Evolutionary conservation across 2,888 invertebrate genomes (phyloP), one percentile per base, ranked within the genome.

Genomic region (Drosophila greeni): DNA sequence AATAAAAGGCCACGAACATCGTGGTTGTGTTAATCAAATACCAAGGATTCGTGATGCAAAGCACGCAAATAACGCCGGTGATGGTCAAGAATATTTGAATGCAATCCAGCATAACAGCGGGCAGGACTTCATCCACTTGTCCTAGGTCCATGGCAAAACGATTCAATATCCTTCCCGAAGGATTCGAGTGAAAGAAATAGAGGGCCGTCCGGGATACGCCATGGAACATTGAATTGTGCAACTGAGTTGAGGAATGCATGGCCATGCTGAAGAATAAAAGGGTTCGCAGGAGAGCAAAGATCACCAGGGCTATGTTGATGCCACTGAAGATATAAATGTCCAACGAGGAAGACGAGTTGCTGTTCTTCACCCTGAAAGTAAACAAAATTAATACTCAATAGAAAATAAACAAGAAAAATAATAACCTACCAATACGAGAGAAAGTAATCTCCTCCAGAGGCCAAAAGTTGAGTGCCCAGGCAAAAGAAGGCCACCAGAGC

Each of bases 91-190:
- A 94, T 67, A 97, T 94, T 90, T 96, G 93, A 6, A 87, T 64
- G 3, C 87, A 87, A 72, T 89, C 89, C 61, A 89, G 82, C 86
- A 89, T 86, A 2, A 88, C 87, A 2, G 85, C 75, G 2, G 89
- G 89, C 59, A 89, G 57, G 8, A 88, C 68, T 73, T 89, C 89
- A 72, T 89, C 89, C 86, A 92, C 69, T 90, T 90, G 74, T 5
- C 89, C 96, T 90, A 96, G 93, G 84, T 97, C 97, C 88, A 96
- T 97, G 0, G 96, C 94, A 88, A 97, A 97, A 26, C 97, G 90
- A 89, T 97, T 97, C 39, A 97, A 90, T 74, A 97, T 94, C 29
- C 94, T 89, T 0, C 94, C 94, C 0, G 94, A 93, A 18, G 93
- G 89, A 24, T 93, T 94, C 93, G 49, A 94, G 86, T 9, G 94